Conservation (phyloP, 2,888 invertebrate genomes). For the Eupeodes luniger region DNA sequence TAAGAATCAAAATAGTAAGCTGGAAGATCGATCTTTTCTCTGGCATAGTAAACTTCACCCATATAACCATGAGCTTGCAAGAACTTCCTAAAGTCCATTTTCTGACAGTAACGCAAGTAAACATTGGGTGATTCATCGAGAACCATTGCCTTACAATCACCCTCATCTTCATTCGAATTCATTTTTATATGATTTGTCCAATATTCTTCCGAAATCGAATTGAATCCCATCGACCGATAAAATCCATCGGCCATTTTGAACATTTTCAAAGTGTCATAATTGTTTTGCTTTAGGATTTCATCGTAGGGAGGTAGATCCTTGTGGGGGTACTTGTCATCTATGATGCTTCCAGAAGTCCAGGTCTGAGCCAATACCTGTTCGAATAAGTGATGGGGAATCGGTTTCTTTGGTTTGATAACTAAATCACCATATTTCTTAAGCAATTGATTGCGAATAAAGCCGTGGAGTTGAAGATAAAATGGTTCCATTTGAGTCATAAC, state of each 20-base stretch:
- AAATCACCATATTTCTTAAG: conserved; percentile 88
- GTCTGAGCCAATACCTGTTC: conserved; percentile 83
- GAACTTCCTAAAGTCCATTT: conserved; percentile 66
- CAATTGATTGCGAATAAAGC: conserved; percentile 89
- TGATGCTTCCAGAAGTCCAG: conserved; percentile 37
- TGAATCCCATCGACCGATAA: conserved; percentile 49
- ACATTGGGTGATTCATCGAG: conserved; percentile 33
- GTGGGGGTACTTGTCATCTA: conserved; percentile 13
- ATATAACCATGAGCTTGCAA: conserved; percentile 72
- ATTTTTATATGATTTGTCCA: conserved; percentile 4
- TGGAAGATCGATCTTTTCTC: conserved; percentile 51
- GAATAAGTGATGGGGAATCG: conserved; percentile 89
- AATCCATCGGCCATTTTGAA: conserved; percentile 36
- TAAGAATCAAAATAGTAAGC: conserved; percentile 49
- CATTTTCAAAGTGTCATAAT: conserved; percentile 9
- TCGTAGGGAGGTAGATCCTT: conserved; percentile 16
- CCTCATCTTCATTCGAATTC: not conserved
- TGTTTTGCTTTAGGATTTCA: not conserved
- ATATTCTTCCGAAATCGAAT: conserved; percentile 7
- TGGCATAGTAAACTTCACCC: conserved; percentile 58
- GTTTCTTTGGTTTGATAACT: conserved; percentile 86
- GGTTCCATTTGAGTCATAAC: conserved; percentile 90
- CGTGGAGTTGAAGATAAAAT: conserved; percentile 91
- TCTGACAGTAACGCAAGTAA: conserved; percentile 62
- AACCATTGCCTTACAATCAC: conserved; percentile 45